Conservation (phyloP, 2,113 vertebrate genomes). For the Tauraco erythrolophus region DNA sequence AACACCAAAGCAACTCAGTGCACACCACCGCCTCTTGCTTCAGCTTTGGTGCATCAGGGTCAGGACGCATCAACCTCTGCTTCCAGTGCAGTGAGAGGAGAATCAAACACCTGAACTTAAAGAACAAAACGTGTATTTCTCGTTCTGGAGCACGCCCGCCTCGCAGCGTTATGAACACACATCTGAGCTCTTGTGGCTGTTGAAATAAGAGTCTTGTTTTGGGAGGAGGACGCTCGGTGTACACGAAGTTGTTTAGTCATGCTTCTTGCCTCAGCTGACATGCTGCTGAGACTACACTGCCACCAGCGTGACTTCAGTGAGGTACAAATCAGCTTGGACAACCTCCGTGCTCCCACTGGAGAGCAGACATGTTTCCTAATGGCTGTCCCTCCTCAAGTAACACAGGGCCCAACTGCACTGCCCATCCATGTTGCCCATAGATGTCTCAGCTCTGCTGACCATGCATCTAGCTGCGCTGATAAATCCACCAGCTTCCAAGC, state of each 20-base stretch:
- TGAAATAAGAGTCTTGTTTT: neutral
- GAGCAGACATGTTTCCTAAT: neutral
- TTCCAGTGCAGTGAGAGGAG: neutral
- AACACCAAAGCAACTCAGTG: neutral
- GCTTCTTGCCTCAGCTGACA: neutral
- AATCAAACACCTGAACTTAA: neutral
- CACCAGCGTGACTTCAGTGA: neutral
- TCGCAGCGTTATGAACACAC: fast-evolving
- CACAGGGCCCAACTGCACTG: neutral
- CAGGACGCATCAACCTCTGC: neutral
- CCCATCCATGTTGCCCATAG: fast-evolving
- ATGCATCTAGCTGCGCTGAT: fast-evolving
- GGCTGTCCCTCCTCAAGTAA: neutral
- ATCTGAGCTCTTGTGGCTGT: neutral
- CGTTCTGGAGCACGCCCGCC: neutral
- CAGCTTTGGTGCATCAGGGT: neutral
- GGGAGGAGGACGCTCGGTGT: neutral
- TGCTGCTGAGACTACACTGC: neutral
- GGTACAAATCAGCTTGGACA: neutral
- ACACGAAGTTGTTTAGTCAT: neutral
- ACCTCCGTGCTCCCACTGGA: neutral
- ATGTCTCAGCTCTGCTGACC: neutral
- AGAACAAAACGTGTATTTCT: neutral
- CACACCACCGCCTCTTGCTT: neutral
- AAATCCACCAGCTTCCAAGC: neutral